Conservation (phyloP, 2,888 invertebrate genomes). For the Leptarthrus brevirostris region DNA sequence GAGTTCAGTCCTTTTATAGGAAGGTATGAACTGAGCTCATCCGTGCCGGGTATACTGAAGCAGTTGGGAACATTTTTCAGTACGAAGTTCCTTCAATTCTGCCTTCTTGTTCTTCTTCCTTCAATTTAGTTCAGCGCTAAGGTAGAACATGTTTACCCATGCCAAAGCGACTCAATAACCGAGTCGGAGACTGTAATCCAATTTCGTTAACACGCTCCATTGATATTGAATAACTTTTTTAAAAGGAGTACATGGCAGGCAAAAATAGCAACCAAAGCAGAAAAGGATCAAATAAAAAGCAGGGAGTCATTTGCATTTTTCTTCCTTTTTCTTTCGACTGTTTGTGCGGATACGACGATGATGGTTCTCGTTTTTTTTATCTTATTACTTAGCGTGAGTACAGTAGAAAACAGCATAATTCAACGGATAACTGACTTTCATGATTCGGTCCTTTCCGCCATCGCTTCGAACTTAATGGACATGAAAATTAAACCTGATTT, state of each 20-base stretch:
- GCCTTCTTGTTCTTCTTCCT: not conserved
- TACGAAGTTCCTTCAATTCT: conserved; percentile 4
- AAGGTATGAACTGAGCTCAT: not conserved
- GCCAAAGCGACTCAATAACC: conserved; percentile 3
- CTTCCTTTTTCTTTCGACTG: not conserved
- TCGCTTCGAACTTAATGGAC: conserved; percentile 39
- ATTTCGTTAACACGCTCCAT: conserved; percentile 55
- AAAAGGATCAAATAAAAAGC: conserved; percentile 31
- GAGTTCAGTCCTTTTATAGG: conserved; percentile 35
- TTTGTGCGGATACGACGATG: not conserved
- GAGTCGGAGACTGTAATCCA: conserved; percentile 52
- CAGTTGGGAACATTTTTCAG: conserved; percentile 14
- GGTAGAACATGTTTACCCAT: conserved; percentile 10
- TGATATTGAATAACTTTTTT: conserved; percentile 54
- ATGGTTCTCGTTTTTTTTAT: not conserved
- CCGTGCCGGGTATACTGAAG: not conserved
- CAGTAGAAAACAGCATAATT: not conserved
- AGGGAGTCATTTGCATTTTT: conserved; percentile 50
- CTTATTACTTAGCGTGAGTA: not conserved
- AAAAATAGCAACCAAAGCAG: conserved; percentile 35
- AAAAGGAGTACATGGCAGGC: conserved; percentile 40
- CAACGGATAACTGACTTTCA: conserved; percentile 47
- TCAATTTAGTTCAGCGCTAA: conserved; percentile 25
- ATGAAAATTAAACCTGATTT: conserved; percentile 45
- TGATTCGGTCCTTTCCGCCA: conserved; percentile 27